phyloP scores from a whole-genome alignment of 2,797 vertebrate species.

The Apogon talboti region DNA sequence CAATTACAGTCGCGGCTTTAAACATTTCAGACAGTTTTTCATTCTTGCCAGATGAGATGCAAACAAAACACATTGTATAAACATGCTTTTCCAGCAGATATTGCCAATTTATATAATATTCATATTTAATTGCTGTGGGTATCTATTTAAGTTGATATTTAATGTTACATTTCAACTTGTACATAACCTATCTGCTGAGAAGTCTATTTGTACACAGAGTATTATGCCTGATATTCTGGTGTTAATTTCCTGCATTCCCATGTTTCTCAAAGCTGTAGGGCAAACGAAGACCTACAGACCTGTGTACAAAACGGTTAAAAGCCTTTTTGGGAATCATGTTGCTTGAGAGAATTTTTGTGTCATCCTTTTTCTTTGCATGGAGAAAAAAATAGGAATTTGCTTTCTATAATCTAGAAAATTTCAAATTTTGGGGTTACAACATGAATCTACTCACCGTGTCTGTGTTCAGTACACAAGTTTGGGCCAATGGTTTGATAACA shows the following conservation, averaged over 20 bases:
- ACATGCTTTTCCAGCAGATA: constrained; percentile 41
- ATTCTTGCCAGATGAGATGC: constrained; percentile 9
- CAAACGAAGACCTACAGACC: constrained; percentile 20
- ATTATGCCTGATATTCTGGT: constrained; percentile 28
- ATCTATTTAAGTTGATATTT: constrained; percentile 72
- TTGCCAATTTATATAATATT: constrained; percentile 67
- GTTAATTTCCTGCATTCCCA: constrained; percentile 64
- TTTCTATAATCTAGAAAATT: background rate
- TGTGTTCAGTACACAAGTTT: background rate
- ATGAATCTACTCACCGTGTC: constrained; percentile 13
- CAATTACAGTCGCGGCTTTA: constrained; percentile 11
- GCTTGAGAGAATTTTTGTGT: constrained; percentile 24
- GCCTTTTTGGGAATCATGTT: constrained; percentile 34
- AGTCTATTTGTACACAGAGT: constrained; percentile 43
- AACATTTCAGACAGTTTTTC: constrained; percentile 19
- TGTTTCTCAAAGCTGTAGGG: constrained; percentile 45
- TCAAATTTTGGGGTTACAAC: constrained; percentile 12
- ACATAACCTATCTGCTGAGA: constrained; percentile 65
- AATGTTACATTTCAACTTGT: constrained; percentile 63
- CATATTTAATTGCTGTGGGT: constrained; percentile 64
- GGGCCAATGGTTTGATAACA: constrained; percentile 1
- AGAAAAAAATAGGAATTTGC: constrained; percentile 7
- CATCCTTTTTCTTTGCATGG: constrained; percentile 33
- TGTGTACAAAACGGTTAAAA: constrained; percentile 24
- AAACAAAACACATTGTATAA: constrained; percentile 3